Evolutionary conservation across 2,113 vertebrate species (phyloP).

Genomic region (Sminthopsis crassicaudata): DNA sequence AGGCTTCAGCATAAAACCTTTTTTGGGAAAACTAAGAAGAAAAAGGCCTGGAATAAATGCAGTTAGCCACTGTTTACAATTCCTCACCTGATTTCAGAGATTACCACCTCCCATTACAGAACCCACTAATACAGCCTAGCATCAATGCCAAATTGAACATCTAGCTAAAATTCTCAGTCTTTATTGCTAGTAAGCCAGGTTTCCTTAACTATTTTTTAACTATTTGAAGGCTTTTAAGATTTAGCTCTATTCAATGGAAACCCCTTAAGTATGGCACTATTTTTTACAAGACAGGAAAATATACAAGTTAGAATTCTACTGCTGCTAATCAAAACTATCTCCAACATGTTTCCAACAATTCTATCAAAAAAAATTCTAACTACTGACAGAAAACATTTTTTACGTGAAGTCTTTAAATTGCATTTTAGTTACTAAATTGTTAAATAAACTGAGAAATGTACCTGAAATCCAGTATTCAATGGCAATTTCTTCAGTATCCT

Average conservation of each 20-base stretch:
- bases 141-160: not conserved
- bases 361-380: not conserved
- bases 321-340: not conserved
- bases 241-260: not conserved
- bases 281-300: not conserved
- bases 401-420: not conserved
- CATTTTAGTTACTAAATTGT: not conserved
- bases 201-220: not conserved
- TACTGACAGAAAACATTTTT: not conserved
- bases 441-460: not conserved
- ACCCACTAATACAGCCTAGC: not conserved
- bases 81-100: not conserved
- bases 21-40: not conserved
- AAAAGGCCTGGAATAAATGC: not conserved
- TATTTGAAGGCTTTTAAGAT: not conserved
- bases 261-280: not conserved
- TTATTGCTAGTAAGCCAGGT: not conserved
- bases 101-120: not conserved
- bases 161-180: not conserved
- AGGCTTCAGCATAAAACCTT: not conserved
- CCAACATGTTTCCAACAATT: not conserved
- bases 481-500: not conserved
- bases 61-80: not conserved
- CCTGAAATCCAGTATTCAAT: not conserved
- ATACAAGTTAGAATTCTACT: not conserved